Conservation (phyloP, 2,113 vertebrate genomes). For the Pycnonotus jocosus region DNA sequence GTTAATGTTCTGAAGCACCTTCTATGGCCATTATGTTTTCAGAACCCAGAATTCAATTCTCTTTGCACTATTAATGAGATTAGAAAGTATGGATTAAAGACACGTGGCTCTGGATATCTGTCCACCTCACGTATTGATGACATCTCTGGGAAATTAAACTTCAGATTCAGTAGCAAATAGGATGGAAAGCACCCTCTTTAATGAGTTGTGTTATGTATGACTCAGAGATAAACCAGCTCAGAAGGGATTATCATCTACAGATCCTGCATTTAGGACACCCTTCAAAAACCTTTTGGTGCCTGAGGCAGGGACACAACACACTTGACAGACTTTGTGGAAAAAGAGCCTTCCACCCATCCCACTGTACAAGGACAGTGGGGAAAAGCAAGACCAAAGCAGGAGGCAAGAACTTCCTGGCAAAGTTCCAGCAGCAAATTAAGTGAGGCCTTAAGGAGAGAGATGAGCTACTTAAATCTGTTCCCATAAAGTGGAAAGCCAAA, state of each 20-base stretch:
- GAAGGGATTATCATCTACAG: background rate
- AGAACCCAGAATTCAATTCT: background rate
- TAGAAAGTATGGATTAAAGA: background rate
- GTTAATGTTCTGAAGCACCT: background rate
- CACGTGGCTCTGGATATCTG: background rate
- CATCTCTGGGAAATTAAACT: background rate
- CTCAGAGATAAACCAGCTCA: background rate
- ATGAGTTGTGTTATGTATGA: background rate
- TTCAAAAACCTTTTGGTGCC: background rate
- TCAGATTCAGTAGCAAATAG: background rate
- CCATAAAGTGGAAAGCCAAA: constrained; percentile 5
- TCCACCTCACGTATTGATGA: background rate
- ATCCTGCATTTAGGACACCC: background rate
- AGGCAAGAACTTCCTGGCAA: background rate
- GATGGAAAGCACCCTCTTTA: background rate
- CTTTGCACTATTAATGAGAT: background rate
- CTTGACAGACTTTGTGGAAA: background rate
- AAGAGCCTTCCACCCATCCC: background rate
- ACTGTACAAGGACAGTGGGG: background rate
- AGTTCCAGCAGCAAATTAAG: background rate
- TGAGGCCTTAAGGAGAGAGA: background rate
- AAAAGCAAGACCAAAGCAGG: background rate
- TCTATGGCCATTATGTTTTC: background rate
- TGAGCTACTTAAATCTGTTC: background rate
- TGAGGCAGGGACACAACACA: background rate